Conservation (phyloP, 2,888 invertebrate species). For the Eupithecia subfuscata region DNA sequence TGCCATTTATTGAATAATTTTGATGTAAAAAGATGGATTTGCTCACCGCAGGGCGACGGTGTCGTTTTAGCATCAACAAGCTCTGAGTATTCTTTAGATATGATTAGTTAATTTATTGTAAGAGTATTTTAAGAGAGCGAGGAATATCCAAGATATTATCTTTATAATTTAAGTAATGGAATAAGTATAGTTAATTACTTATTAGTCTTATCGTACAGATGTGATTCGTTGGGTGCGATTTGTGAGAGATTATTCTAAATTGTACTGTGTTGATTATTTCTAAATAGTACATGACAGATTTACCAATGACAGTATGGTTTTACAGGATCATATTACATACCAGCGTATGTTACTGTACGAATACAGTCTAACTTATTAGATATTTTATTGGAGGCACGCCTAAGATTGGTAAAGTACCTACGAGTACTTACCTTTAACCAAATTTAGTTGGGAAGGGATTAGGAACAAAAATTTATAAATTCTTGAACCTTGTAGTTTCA, state of each 20-base stretch:
- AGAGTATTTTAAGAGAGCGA: slow-evolving; percentile 75
- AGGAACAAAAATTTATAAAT: background rate
- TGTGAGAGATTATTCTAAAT: slow-evolving; percentile 37
- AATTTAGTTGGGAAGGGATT: background rate
- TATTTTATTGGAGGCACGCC: background rate
- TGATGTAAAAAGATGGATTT: slow-evolving; percentile 50
- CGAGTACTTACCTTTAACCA: background rate
- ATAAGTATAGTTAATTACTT: slow-evolving; percentile 59
- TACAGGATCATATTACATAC: background rate
- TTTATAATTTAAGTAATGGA: slow-evolving; percentile 61
- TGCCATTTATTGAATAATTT: slow-evolving; percentile 13
- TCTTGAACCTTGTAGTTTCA: background rate
- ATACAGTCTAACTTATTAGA: background rate
- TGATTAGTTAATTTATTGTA: slow-evolving; percentile 79
- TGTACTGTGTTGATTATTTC: background rate
- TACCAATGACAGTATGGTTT: background rate
- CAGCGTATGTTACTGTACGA: background rate
- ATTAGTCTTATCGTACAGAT: slow-evolving; percentile 65
- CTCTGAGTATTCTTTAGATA: slow-evolving; percentile 81
- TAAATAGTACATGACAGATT: background rate
- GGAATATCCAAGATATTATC: slow-evolving; percentile 82
- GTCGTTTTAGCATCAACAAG: slow-evolving; percentile 64
- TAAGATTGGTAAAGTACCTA: background rate
- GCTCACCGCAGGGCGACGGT: slow-evolving; percentile 72
- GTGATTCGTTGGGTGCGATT: slow-evolving; percentile 68